Base-by-base conservation (phyloP, 2,113 vertebrate genomes). In the Leptosomus discolor region DNA sequence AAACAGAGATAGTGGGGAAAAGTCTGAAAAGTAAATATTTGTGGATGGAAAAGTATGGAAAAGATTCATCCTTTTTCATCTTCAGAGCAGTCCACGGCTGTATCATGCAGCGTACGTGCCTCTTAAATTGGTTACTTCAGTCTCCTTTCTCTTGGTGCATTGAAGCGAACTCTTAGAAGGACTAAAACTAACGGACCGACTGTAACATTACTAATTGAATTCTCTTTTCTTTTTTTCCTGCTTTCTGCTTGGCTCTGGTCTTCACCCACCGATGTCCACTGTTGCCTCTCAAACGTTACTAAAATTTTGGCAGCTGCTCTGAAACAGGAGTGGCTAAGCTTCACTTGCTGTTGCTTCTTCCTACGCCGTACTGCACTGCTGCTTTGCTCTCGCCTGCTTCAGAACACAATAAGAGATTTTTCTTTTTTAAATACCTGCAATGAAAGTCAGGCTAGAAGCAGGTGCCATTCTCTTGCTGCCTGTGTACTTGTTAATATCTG, bases 401-500 rank as follows among this genome's bases (percentile, higher is more conserved):
- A 74, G 67, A 92, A 90, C 96, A 97, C 97, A 97, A 84, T 96
- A 95, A 82, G 96, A 91, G 75, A 95, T 50, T 88, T 88, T 58
- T 5, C 32, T 51, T 73, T 69, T 84, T 57, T 16, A 88, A 92
- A 58, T 73, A 91, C 79, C 95, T 90, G 96, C 71, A 80, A 99
- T 99, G 99, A 98, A 98, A 97, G 95, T 98, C 97, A 99, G 98
- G 94, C 96, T 98, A 96, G 98, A 98, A 94, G 97, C 99, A 82
- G 97, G 97, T 75, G 96, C 97, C 61, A 8, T 99, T 97, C 96
- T 99, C 78, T 98, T 99, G 88, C 97, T 99, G 92, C 99, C 99
- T 93, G 88, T 99, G 94, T 98, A 99, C 98, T 97, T 99, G 71
- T 94, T 99, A 65, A 98, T 99, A 97, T 99, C 99, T 98, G 90